These are phyloP conservation scores for Sebastes goodei DNA, from an alignment of 2,797 vertebrate genomes.

Conservation along the genomic window DNA sequence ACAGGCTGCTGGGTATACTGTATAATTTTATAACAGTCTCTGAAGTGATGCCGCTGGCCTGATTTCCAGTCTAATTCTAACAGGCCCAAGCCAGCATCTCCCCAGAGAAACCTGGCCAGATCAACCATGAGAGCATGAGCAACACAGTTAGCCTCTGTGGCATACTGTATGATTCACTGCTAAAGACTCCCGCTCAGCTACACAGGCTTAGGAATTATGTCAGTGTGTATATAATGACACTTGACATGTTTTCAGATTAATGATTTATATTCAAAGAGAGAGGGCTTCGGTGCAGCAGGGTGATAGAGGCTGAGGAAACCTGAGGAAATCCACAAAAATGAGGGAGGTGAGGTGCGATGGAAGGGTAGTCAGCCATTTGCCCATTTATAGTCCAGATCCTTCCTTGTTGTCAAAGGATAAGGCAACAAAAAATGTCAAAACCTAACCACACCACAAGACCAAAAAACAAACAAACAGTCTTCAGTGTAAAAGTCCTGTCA, in stretches of 20 bases:
- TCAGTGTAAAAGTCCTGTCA: background rate
- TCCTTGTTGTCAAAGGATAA: background rate
- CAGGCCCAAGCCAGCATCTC: constrained; percentile 43
- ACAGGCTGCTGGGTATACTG: constrained; percentile 41
- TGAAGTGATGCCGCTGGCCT: constrained; percentile 63
- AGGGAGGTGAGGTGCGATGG: background rate
- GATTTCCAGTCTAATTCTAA: constrained; percentile 65
- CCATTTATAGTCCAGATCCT: background rate
- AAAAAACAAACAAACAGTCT: background rate
- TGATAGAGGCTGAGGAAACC: background rate
- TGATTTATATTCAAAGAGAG: background rate
- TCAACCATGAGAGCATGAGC: constrained; percentile 41
- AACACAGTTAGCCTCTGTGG: constrained; percentile 43
- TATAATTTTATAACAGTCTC: constrained; percentile 58
- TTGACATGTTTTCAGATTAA: constrained; percentile 21
- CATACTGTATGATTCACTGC: constrained; percentile 37
- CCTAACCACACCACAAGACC: background rate
- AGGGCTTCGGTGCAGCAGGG: background rate
- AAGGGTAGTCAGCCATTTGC: background rate
- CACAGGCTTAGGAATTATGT: constrained; percentile 14
- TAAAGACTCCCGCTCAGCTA: constrained; percentile 26
- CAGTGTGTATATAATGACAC: constrained; percentile 2
- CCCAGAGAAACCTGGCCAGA: constrained; percentile 52
- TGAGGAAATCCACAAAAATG: background rate
- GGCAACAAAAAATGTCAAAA: background rate